A percentile compares a stretch with the other conserved stretches of the same genome.
phyloP scores from a whole-genome alignment of 2,888 invertebrate genomes.

The Caenorhabditis sp. region DNA sequence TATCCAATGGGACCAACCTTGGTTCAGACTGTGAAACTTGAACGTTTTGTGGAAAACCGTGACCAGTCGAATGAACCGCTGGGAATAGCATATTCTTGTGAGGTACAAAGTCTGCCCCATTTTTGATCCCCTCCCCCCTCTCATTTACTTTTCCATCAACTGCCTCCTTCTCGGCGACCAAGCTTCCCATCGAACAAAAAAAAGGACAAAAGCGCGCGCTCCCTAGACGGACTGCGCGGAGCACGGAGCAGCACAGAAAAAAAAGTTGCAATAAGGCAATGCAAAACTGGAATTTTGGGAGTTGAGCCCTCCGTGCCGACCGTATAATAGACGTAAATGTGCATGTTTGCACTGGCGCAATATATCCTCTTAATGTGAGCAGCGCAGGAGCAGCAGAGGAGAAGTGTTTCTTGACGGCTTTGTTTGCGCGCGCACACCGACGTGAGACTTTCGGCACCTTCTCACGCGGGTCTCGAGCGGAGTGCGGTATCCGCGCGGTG shows the following conservation, averaged over 20 bases:
- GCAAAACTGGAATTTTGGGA: slow-evolving; percentile 47
- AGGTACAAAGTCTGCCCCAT: no score
- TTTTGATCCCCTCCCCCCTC: no score
- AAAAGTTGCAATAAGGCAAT: slow-evolving; percentile 43
- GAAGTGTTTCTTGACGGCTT: slow-evolving; percentile 21
- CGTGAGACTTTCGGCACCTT: slow-evolving; percentile 52
- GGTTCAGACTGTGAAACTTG: no score
- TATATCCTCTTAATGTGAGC: slow-evolving; percentile 52
- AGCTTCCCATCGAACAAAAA: neutral
- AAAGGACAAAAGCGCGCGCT: neutral
- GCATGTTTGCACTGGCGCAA: slow-evolving; percentile 55
- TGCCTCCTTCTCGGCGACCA: neutral
- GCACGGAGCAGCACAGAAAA: neutral
- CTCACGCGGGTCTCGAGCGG: neutral
- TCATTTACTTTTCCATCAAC: no score
- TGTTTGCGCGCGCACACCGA: slow-evolving; percentile 35
- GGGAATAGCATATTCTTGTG: no score
- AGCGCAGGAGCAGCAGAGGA: slow-evolving; percentile 2
- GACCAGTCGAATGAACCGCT: no score
- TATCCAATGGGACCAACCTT: no score
- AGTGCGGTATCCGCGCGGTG: slow-evolving; percentile 9
- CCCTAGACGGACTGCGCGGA: neutral
- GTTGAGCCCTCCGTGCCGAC: no score
- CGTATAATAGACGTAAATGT: slow-evolving; percentile 55
- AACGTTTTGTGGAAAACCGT: no score